phyloP scores from a whole-genome alignment of 2,888 invertebrate genomes.

The Pachymerium ferrugineum region DNA sequence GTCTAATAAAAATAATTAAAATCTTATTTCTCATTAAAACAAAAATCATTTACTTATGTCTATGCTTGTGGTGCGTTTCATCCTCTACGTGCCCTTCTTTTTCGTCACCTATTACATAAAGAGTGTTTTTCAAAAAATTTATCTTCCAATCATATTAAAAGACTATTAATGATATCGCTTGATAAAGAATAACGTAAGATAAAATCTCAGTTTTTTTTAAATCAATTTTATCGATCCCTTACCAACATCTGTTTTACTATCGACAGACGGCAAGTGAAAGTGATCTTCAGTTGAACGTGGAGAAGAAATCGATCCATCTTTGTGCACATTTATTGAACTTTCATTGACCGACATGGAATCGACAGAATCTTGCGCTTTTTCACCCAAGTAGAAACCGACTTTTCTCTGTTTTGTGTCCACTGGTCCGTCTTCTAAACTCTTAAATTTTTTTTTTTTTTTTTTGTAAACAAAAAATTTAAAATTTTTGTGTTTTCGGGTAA shows the following conservation, averaged over 20 bases:
- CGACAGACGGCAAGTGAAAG: too few species aligned
- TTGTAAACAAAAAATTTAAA: too few species aligned
- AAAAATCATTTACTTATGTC: constrained; percentile 28
- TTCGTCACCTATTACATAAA: too few species aligned
- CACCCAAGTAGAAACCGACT: constrained; percentile 36
- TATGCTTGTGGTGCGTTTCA: constrained; percentile 35
- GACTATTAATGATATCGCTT: too few species aligned
- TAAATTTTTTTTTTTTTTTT: not conserved
- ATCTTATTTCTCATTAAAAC: not conserved
- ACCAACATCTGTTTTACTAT: too few species aligned
- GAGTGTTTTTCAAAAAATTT: too few species aligned
- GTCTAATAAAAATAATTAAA: constrained; percentile 31
- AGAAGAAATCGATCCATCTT: not conserved
- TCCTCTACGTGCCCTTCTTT: constrained; percentile 36
- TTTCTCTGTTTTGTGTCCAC: not conserved
- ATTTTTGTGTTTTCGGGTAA: too few species aligned
- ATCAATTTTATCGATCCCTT: too few species aligned
- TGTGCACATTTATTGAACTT: not conserved
- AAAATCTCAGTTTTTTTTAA: too few species aligned
- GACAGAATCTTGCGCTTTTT: constrained; percentile 31
- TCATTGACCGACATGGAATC: constrained; percentile 28
- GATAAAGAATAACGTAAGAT: too few species aligned
- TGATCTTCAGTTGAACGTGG: too few species aligned
- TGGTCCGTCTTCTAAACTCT: not conserved
- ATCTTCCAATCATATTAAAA: too few species aligned